Evolutionary conservation across 2,888 invertebrate species (phyloP).

Genomic region (Amphiduros pacificus): DNA sequence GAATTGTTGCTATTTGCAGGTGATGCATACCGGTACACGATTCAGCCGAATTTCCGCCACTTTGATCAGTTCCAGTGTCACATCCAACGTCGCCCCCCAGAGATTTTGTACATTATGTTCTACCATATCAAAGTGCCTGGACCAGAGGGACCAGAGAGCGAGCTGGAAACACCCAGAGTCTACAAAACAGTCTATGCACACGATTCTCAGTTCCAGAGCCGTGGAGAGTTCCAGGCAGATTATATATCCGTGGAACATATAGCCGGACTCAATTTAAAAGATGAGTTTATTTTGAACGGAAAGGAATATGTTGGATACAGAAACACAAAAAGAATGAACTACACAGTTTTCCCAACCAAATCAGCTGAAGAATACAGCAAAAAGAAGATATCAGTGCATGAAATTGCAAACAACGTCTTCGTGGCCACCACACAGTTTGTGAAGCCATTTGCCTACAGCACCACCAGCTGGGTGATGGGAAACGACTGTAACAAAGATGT

Average conservation of each 20-base stretch:
- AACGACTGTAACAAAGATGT: constrained; percentile 28
- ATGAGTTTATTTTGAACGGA: constrained; percentile 47
- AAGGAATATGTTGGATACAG: constrained; percentile 28
- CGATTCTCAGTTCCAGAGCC: constrained; percentile 15
- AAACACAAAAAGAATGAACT: constrained; percentile 13
- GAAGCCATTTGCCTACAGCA: constrained; percentile 42
- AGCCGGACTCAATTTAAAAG: constrained; percentile 30
- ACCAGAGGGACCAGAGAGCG: constrained; percentile 17
- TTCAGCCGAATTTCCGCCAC: constrained; percentile 47
- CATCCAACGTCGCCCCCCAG: constrained; percentile 42
- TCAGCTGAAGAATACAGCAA: constrained; percentile 3
- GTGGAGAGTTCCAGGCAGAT: constrained; percentile 25
- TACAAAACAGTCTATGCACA: constrained; percentile 17
- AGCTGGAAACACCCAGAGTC: constrained; percentile 25
- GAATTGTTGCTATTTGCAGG: neutral
- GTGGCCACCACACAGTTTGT: constrained; percentile 38
- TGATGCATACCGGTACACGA: constrained; percentile 46
- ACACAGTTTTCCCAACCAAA: constrained; percentile 10
- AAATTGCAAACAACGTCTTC: constrained; percentile 22
- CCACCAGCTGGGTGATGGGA: constrained; percentile 25
- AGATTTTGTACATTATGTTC: constrained; percentile 46
- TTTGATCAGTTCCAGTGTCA: constrained; percentile 47
- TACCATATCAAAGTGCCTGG: constrained; percentile 44
- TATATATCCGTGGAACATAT: constrained; percentile 35
- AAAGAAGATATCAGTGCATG: constrained; percentile 7